These are phyloP conservation scores for Eutrigla gurnardus DNA, from an alignment of 2,797 vertebrate genomes.

Conservation along the genomic window DNA sequence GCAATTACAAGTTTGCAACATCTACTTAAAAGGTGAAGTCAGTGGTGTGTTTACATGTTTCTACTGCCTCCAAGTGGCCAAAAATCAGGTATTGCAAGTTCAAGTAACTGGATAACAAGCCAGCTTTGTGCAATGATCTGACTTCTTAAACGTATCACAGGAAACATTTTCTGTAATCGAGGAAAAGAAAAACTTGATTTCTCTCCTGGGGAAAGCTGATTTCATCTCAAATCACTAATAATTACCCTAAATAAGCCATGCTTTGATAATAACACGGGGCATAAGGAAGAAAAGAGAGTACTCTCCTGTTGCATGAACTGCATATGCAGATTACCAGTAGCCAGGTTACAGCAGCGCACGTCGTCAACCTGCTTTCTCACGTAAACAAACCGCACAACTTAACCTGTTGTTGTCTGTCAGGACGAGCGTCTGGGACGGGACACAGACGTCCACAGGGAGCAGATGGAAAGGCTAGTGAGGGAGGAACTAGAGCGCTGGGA, in stretches of 20 bases:
- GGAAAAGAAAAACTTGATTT: not conserved
- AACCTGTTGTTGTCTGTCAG: conserved; percentile 70
- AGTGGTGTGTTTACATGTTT: not conserved
- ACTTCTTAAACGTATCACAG: not conserved
- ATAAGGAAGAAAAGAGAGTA: not conserved
- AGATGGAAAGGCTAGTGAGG: conserved; percentile 93
- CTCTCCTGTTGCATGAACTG: not conserved
- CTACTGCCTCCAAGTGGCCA: not conserved
- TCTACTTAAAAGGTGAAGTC: not conserved
- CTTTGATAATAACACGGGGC: not conserved
- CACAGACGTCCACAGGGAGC: conserved; percentile 90
- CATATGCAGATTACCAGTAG: not conserved
- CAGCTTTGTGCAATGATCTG: not conserved
- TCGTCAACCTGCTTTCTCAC: not conserved
- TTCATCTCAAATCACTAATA: conserved; percentile 1
- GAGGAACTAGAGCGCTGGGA: conserved; percentile 97
- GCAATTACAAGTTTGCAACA: conserved; percentile 5
- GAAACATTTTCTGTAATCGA: conserved; percentile 4
- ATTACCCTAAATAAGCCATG: not conserved
- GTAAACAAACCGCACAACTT: not conserved
- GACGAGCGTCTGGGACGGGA: conserved; percentile 92
- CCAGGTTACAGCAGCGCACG: not conserved
- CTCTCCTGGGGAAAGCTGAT: too few species aligned
- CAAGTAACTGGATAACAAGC: not conserved
- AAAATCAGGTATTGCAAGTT: not conserved